Evolutionary conservation across 2,888 invertebrate genomes (phyloP).

Genomic region (Mesopsocus fuscifrons): DNA sequence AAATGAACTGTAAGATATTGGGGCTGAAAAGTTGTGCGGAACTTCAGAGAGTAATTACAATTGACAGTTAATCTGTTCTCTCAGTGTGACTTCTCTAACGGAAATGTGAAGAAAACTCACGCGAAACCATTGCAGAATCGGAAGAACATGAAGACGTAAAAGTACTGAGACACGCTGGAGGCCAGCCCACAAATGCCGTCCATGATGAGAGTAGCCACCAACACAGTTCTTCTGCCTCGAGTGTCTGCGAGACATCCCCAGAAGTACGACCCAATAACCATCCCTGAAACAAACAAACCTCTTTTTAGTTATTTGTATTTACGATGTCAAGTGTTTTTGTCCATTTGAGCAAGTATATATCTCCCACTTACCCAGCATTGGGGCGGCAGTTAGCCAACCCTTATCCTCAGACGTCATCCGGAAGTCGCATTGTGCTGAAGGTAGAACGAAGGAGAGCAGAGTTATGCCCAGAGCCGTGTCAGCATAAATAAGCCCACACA

Average conservation of each 20-base stretch:
- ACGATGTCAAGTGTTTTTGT: no score
- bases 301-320: no score
- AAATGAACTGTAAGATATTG: no score
- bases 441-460: constrained; percentile 63
- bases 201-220: constrained; percentile 50
- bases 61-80: no score
- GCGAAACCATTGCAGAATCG: constrained; percentile 62
- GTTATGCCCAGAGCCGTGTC: constrained; percentile 68
- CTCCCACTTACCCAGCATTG: constrained; percentile 58
- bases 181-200: constrained; percentile 52
- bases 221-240: constrained; percentile 53
- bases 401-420: constrained; percentile 58
- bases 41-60: no score
- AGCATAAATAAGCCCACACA: constrained; percentile 63
- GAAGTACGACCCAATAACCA: constrained; percentile 66
- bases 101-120: constrained; percentile 32
- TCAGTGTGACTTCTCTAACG: background rate
- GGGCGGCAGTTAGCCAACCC: constrained; percentile 55
- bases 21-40: no score
- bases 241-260: constrained; percentile 73
- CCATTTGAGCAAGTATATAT: no score
- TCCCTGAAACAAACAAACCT: constrained; percentile 37
- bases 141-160: constrained; percentile 48
- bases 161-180: constrained; percentile 54
- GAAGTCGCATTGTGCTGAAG: constrained; percentile 67